phyloP scores from a whole-genome alignment of 2,113 vertebrate genomes.

The Sigmodon hispidus region DNA sequence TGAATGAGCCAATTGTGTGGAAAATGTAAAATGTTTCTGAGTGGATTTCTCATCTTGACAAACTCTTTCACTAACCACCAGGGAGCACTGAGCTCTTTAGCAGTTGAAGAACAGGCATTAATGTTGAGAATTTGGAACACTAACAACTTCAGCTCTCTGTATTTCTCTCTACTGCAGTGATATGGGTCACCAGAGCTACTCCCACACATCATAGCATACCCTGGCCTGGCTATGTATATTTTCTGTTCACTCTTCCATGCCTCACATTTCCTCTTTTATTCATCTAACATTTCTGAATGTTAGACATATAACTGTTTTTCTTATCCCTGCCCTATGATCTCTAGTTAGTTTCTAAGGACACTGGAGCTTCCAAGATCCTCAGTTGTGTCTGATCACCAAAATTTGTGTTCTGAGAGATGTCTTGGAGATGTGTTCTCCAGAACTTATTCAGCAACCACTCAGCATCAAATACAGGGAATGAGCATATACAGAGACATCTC shows the following conservation, averaged over 20 bases:
- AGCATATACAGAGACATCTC: too few relatives aligned
- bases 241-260: background rate
- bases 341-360: background rate
- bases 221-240: background rate
- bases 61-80: constrained; percentile 55
- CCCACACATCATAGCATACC: rapidly evolving
- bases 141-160: rapidly evolving
- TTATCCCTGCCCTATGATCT: background rate
- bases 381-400: rapidly evolving
- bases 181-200: background rate
- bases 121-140: background rate
- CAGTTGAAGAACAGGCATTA: background rate
- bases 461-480: too few relatives aligned
- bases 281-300: background rate
- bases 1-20: constrained; percentile 75
- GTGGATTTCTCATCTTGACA: constrained; percentile 80
- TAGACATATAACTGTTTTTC: background rate
- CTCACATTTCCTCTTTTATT: background rate
- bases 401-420: background rate
- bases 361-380: too few relatives aligned
- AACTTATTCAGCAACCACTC: rapidly evolving
- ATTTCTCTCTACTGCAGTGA: background rate
- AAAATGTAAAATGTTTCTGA: constrained; percentile 77
- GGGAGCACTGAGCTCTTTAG: constrained; percentile 30
- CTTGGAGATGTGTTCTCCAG: background rate